These are phyloP conservation scores for Eupithecia dodoneata DNA, from an alignment of 2,888 invertebrate genomes.

Conservation along the genomic window DNA sequence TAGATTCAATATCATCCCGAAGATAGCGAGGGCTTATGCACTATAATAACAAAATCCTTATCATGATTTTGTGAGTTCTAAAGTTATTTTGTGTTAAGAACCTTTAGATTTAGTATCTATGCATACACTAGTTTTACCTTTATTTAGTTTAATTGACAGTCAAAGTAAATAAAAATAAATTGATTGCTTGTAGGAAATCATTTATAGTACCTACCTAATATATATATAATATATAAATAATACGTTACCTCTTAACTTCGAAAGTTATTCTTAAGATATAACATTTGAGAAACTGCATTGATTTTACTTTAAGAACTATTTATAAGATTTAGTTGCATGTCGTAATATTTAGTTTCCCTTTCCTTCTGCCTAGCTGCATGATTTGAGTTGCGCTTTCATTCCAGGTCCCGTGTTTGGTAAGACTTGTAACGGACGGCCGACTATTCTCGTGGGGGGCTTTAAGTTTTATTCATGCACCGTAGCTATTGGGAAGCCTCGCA, in stretches of 20 bases:
- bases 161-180: neutral
- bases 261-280: no score
- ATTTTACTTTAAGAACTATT: no score
- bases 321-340: neutral
- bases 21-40: no score
- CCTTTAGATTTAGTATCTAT: neutral
- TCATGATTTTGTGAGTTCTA: neutral
- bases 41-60: no score
- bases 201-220: no score
- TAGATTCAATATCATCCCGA: no score
- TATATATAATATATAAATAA: no score
- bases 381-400: conserved; percentile 34
- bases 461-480: conserved; percentile 46
- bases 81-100: neutral
- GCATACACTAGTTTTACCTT: neutral
- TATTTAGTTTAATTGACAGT: neutral
- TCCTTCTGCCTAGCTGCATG: conserved; percentile 20
- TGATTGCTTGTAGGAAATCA: no score
- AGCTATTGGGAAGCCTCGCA: neutral
- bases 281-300: no score
- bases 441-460: conserved; percentile 55
- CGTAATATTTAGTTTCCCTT: neutral
- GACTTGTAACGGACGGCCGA: conserved; percentile 47
- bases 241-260: no score
- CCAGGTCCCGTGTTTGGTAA: conserved; percentile 55